Evolutionary conservation across 1,140 invertebrate genomes (phyloP).

Genomic region (Drosophila kepulauana): DNA sequence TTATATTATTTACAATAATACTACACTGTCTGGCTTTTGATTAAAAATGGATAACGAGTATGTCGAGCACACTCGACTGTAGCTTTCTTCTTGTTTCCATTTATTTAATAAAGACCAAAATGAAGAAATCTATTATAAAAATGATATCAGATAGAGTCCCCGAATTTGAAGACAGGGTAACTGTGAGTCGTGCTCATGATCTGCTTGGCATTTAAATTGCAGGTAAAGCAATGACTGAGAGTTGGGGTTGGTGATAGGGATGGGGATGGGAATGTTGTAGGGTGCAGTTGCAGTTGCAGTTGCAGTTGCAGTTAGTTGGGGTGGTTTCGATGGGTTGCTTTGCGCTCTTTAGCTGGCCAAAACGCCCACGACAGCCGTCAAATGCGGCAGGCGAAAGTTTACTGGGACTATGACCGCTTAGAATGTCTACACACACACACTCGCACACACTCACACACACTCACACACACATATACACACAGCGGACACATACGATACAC

Average conservation of each 20-base stretch:
- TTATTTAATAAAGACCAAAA: too few species aligned
- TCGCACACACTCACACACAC: constrained; percentile 37
- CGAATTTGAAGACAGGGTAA: not conserved
- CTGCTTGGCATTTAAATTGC: too few species aligned
- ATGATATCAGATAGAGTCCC: too few species aligned
- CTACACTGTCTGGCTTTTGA: too few species aligned
- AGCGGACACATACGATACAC: not conserved
- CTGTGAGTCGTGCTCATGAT: not conserved
- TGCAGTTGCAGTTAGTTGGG: not conserved
- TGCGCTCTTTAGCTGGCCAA: constrained; percentile 6
- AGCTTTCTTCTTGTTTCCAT: too few species aligned
- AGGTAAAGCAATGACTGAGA: too few species aligned
- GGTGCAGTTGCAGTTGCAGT: too few species aligned
- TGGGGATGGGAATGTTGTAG: not conserved
- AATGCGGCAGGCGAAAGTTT: constrained; percentile 75
- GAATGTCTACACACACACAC: constrained; percentile 76
- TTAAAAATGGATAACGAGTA: too few species aligned
- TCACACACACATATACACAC: not conserved
- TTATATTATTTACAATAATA: too few species aligned
- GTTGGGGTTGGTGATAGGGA: not conserved
- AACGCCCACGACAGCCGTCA: constrained; percentile 40
- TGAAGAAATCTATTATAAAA: too few species aligned
- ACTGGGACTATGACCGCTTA: constrained; percentile 84
- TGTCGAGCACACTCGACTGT: too few species aligned
- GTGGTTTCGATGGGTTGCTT: constrained; percentile 2